Base-by-base conservation (phyloP, 2,888 invertebrate species). In the Melipona bicolor region DNA sequence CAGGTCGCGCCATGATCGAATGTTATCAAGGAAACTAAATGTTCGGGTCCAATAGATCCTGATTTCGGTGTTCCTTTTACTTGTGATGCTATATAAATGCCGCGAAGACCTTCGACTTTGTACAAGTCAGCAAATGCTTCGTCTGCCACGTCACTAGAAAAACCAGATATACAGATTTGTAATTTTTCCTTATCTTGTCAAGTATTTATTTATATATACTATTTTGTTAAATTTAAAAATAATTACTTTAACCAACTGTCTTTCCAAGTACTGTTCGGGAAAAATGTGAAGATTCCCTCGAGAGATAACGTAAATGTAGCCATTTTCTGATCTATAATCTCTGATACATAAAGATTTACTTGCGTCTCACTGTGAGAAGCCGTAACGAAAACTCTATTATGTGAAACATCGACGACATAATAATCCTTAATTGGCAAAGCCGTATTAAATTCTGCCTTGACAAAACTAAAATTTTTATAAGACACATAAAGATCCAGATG, bases 21-120 rank as follows among this genome's bases (percentile, higher is more conserved):
- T 0, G 98, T 97, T 77, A 98, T 98, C 74, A 97, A 94, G 0
- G 98, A 97, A 0, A 96, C 95, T 70, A 98, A 95, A 93, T 98
- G 96, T 89, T 98, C 97, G 0, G 97, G 97, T 0, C 96, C 96
- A 3, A 97, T 95, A 85, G 95, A 95, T 56, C 90, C 90, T 4
- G 92, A 90, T 6, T 95, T 94, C 5, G 95, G 95, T 3, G 95
- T 94, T 0, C 95, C 95, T 90, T 96, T 96, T 2, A 98, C 96
- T 92, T 97, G 97, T 0, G 98, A 98, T 0, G 98, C 98, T 85
- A 99, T 98, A 95, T 98, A 98, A 89, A 98, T 97, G 0, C 98
- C 98, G 67, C 97, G 96, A 71, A 98, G 95, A 0, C 98, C 98
- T 93, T 97, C 97, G 0, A 99, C 97, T 92, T 97, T 97, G 94